Evolutionary conservation across 2,888 invertebrate species (phyloP), one percentile per base, ranked within the genome.

Genomic region (Callyntrura sp.): DNA sequence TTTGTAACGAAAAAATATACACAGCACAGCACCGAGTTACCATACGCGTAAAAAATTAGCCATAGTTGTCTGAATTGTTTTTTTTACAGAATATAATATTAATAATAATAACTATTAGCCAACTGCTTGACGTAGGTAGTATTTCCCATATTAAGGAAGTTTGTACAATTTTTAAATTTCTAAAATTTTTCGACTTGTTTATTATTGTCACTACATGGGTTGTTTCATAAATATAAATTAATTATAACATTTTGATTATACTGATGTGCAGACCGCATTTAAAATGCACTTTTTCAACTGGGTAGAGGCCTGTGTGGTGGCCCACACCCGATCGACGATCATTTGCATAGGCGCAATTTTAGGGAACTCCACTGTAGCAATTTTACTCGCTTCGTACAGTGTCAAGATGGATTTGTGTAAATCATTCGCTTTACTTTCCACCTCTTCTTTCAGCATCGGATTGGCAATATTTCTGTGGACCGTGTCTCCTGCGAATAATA

Each of bases 401-500:
- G 85, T 73, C 0, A 93, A 28, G 17, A 93, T 91, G 25, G 91
- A 73, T 76, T 92, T 92, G 82, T 93, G 92, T 8, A 93, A 62
- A 14, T 92, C 92, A 87, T 93, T 92, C 8, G 92, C 87, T 76
- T 91, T 92, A 14, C 0, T 55, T 83, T 93, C 92, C 51, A 93
- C 83, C 81, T 92, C 90, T 14, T 83, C 90, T 79, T 92, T 92
- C 14, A 93, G 82, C 62, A 79, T 97, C 85, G 96, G 95, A 94
- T 97, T 96, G 43, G 96, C 96, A 65, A 98, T 96, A 94, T 98
- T 98, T 93, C 98, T 96, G 94, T 98, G 97, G 43, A 99, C 97
- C 78, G 97, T 98, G 95, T 99, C 99, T 81, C 98, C 98, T 91
- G 98, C 98, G 94, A 98, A 97, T 23, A 99, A 98, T 94, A 99